Evolutionary conservation across 2,797 vertebrate species (phyloP), one percentile per base, ranked within the genome.

Genomic region (Falco peregrinus): DNA sequence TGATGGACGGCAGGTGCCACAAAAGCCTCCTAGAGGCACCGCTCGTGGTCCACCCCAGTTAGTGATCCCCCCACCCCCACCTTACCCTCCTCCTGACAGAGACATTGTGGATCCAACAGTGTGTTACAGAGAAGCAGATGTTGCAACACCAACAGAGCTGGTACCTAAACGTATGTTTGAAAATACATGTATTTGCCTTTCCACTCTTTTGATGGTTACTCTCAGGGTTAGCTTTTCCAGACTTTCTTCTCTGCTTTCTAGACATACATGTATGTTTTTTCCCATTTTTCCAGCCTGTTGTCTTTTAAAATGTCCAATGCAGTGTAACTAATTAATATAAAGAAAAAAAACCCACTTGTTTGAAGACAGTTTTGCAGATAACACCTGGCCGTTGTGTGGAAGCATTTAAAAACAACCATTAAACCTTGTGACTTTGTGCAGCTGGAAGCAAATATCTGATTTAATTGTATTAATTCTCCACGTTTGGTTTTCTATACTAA

Each of bases 131-230:
- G 97, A 97, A 97, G 97, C 96, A 93, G 94, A 97, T 91, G 97
- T 93, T 96, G 96, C 98, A 91, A 93, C 96, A 94, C 70, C 97
- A 92, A 83, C 86, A 93, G 97, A 98, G 93, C 94, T 90, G 94
- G 98, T 98, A 97, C 96, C 98, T 96, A 98, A 98, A 98, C 98
- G 98, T 99, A 99, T 87, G 99, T 99, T 98, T 93, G 74, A 97
- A 80, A 83, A 78, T 82, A 94, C 61, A 22, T 90, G 35, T 97
- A 77, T 94, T 73, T 85, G 6, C 74, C 35, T 41, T 93, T 93
- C 43, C 26, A 45, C 68, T 97, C 90, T 91, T 81, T 63, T n/a
- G 50, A 90, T 81, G 70, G 16, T 54, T 78, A 47, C 47, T 90
- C 28, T 87, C 57, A 33, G 79, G 60, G 33, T 28, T 95, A 86